A percentile compares a stretch with the other conserved stretches of the same genome.
These are phyloP conservation scores for Heteromormyrus szaboi DNA, from an alignment of 2,797 vertebrate species.

Conservation along the genomic window DNA sequence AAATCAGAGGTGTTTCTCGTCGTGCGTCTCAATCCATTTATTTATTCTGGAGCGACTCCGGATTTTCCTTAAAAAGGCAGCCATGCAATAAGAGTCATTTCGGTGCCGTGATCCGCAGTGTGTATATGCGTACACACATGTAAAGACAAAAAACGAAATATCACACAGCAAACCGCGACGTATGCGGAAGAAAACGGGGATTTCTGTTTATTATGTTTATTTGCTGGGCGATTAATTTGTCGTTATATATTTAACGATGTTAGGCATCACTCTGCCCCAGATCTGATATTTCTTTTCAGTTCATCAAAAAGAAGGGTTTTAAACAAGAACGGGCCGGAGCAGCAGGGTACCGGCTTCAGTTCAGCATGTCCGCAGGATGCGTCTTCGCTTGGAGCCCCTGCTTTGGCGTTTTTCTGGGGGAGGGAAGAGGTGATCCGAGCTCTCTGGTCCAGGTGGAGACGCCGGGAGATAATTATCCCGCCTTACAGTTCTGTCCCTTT, in stretches of 20 bases:
- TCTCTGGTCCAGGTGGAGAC: slow-evolving; percentile 26
- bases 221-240: background rate
- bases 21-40: background rate
- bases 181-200: background rate
- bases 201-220: background rate
- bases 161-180: background rate
- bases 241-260: background rate
- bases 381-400: background rate
- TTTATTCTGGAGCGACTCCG: background rate
- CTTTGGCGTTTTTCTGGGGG: background rate
- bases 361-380: background rate
- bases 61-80: background rate
- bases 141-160: background rate
- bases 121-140: background rate
- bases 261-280: background rate
- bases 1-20: slow-evolving; percentile 17
- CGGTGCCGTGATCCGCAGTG: background rate
- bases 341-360: background rate
- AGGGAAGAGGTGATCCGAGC: background rate
- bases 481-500: slow-evolving; percentile 25
- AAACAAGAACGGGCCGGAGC: background rate
- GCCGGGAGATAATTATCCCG: slow-evolving; percentile 27
- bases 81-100: background rate
- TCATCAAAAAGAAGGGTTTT: background rate
- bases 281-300: background rate